Evolutionary conservation across 1,140 invertebrate species (phyloP), one percentile per base, ranked within the genome.

Genomic region (Papilio polytes): DNA sequence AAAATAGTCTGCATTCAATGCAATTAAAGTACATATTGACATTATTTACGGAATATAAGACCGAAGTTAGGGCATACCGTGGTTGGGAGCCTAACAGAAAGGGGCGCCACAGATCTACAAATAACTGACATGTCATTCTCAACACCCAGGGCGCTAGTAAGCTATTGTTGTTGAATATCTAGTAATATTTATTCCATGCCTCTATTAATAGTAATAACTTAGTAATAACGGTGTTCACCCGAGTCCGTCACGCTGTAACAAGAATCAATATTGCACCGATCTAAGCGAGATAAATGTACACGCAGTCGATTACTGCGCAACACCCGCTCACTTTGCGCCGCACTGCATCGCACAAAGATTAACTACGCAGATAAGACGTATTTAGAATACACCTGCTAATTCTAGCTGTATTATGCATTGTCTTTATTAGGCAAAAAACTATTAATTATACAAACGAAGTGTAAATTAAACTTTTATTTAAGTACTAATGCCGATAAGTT

Each of bases 241-340:
- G 59, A 59, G 56, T 3, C 3, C 56, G 56, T 59, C 56, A 56
- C 53, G 7, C 20, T 63, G 59, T 41, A 41, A 63, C 59, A 63
- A 63, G 20, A 63, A 63, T 63, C 59, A 63, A 63, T 63, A 63
- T 63, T 63, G 59, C 22, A 63, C 20, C 20, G 9, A 63, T 63
- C 9, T 8, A 22, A 63, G 20, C 59, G 20, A 63, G 59, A 63
- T 63, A 63, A 63, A 22, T 22, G 26, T 63, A 59, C 56, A 63
- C 59, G 12, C 59, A 63, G 9, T 63, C 48, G 48, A 51, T 51
- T 63, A 63, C 59, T 26, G 26, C 26, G 26, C 26, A 26, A 26
- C 26, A 26, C 59, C 59, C 59, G 59, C 59, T 63, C 22, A 63
- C 59, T 26, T 59, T 59, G 20, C 59, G 22, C 20, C 59, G 59